These are phyloP conservation scores for Drosophila austrosaltans DNA, from an alignment of 2,888 invertebrate species.

Conservation along the genomic window DNA sequence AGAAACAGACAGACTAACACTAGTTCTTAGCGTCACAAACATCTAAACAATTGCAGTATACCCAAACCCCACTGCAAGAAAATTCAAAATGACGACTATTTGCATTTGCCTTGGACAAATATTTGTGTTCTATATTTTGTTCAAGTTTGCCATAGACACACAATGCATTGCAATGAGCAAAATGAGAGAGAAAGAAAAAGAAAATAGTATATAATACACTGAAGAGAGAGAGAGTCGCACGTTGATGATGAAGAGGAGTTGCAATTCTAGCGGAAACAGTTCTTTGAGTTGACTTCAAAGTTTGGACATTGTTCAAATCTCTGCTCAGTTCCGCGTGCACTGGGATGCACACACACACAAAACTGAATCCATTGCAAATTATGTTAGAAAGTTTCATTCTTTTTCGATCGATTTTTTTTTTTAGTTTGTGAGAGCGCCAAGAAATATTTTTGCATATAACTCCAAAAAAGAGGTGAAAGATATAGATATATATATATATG, in stretches of 20 bases:
- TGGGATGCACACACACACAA: too few relatives aligned
- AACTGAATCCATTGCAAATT: not conserved
- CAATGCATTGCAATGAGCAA: constrained; percentile 6
- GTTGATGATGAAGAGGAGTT: not conserved
- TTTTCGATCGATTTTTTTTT: constrained; percentile 4
- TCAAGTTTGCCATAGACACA: constrained; percentile 13
- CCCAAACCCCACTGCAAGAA: not conserved
- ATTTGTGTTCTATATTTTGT: constrained; percentile 16
- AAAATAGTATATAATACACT: not conserved
- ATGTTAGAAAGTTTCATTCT: not conserved
- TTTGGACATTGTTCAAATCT: constrained; percentile 4
- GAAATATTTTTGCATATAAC: too few relatives aligned
- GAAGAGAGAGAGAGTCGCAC: not conserved
- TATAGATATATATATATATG: too few relatives aligned
- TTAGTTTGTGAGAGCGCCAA: too few relatives aligned
- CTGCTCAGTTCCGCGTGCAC: not conserved
- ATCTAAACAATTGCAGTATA: too few relatives aligned
- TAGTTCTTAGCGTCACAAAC: too few relatives aligned
- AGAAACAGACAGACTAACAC: too few relatives aligned
- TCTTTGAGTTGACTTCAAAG: constrained; percentile 11
- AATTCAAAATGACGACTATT: not conserved
- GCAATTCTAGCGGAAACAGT: constrained; percentile 10
- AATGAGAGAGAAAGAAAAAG: not conserved
- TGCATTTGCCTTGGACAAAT: constrained; percentile 17
- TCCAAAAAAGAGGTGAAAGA: too few relatives aligned